Evolutionary conservation across 92 coral and sea anemone genomes (phyloP).

Genomic region (Zoanthus sansibaricus): DNA sequence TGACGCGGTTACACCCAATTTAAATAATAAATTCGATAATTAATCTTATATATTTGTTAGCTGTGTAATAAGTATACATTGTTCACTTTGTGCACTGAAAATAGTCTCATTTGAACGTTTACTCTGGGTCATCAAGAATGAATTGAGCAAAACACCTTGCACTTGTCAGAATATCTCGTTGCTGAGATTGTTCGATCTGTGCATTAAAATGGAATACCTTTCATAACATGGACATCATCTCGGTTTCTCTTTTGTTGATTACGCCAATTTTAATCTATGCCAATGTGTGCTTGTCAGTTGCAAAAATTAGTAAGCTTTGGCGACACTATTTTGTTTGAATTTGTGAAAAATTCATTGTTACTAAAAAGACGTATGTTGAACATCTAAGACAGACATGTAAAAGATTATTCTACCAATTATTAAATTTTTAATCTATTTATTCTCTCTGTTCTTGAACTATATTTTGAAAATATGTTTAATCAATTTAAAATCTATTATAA

Average conservation of each 20-base stretch:
- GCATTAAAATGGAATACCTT: conserved; percentile 40
- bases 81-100: conserved; percentile 45
- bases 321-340: neutral
- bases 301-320: conserved; percentile 16
- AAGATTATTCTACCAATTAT: conserved; percentile 1
- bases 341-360: neutral
- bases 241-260: conserved; percentile 60
- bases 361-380: neutral
- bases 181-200: conserved; percentile 41
- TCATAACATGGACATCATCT: conserved; percentile 80
- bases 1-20: conserved; percentile 11
- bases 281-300: conserved; percentile 49
- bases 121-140: conserved; percentile 27
- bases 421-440: neutral
- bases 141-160: conserved; percentile 54
- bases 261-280: conserved; percentile 52
- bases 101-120: conserved; percentile 48
- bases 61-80: conserved; percentile 5
- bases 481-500: no score
- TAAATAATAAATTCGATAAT: conserved; percentile 26
- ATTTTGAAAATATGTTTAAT: no score
- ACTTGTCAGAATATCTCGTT: conserved; percentile 48
- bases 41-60: conserved; percentile 35
- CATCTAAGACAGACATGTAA: neutral
- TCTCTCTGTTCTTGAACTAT: no score